These are phyloP conservation scores for Aspidiotus destructor DNA, from an alignment of 2,888 invertebrate genomes.

Conservation along the genomic window DNA sequence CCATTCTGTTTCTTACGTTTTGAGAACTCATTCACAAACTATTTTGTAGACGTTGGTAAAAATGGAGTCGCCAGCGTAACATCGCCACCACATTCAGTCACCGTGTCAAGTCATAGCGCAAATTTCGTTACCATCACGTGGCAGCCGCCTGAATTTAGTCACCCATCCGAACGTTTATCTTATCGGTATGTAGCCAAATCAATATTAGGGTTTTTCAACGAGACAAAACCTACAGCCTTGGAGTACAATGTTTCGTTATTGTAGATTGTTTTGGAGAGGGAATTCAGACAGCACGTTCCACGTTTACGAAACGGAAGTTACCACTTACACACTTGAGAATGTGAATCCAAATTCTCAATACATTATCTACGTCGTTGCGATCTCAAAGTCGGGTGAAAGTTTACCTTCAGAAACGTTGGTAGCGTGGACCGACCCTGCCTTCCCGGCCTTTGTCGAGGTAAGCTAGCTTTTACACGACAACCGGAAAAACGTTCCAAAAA, in stretches of 20 bases:
- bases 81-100: constrained; percentile 69
- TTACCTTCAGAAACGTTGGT: constrained; percentile 70
- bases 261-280: constrained; percentile 61
- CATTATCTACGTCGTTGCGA: constrained; percentile 65
- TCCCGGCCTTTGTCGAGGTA: constrained; percentile 78
- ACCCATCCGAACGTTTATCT: constrained; percentile 64
- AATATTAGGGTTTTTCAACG: no score
- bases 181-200: constrained; percentile 54
- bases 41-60: constrained; percentile 40
- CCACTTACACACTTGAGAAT: constrained; percentile 60
- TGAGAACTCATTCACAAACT: no score
- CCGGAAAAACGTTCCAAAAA: background rate
- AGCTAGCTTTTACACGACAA: background rate
- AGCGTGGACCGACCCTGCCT: constrained; percentile 79
- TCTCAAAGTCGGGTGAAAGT: constrained; percentile 58
- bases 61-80: constrained; percentile 56
- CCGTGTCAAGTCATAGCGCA: constrained; percentile 68
- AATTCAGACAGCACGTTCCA: constrained; percentile 53
- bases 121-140: constrained; percentile 72
- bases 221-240: background rate
- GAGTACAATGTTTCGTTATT: constrained; percentile 23
- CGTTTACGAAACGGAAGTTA: constrained; percentile 55
- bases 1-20: background rate
- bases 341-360: constrained; percentile 72
- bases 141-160: constrained; percentile 76